Conservation (phyloP, 2,113 vertebrate species). For the Ondatra zibethicus region DNA sequence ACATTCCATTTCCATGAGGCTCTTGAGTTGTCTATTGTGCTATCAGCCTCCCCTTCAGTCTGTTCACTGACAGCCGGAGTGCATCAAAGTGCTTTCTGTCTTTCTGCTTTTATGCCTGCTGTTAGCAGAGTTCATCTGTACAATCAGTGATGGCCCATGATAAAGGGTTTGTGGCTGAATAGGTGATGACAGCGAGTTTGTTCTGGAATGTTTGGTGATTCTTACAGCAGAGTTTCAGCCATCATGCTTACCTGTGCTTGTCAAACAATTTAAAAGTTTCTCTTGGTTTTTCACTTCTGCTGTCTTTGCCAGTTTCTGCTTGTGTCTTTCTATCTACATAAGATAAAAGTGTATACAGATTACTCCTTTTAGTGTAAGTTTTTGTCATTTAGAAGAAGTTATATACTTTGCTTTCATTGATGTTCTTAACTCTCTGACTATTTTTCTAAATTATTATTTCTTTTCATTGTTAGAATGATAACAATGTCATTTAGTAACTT, state of each 20-base stretch:
- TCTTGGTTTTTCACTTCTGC: not conserved
- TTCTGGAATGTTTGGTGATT: not conserved
- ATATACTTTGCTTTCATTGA: conserved; percentile 17
- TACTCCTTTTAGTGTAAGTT: not conserved
- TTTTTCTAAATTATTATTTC: not conserved
- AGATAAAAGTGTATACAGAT: not conserved
- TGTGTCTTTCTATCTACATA: not conserved
- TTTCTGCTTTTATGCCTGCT: not conserved
- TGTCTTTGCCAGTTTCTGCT: not conserved
- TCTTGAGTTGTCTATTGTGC: not conserved
- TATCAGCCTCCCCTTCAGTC: not conserved
- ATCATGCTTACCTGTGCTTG: not conserved
- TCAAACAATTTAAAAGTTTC: not conserved
- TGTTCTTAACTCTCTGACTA: not conserved
- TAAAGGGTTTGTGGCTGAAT: not conserved
- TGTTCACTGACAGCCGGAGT: not conserved
- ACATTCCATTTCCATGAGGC: no score
- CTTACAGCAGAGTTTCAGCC: not conserved
- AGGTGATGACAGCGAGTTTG: not conserved
- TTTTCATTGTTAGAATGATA: not conserved
- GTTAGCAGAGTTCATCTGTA: not conserved
- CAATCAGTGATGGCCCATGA: not conserved
- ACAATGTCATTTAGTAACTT: not conserved
- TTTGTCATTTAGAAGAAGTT: not conserved
- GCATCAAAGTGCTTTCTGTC: not conserved